Evolutionary conservation across 2,113 vertebrate species (phyloP), one percentile per base, ranked within the genome.

Genomic region (Hippocampus zosterae): DNA sequence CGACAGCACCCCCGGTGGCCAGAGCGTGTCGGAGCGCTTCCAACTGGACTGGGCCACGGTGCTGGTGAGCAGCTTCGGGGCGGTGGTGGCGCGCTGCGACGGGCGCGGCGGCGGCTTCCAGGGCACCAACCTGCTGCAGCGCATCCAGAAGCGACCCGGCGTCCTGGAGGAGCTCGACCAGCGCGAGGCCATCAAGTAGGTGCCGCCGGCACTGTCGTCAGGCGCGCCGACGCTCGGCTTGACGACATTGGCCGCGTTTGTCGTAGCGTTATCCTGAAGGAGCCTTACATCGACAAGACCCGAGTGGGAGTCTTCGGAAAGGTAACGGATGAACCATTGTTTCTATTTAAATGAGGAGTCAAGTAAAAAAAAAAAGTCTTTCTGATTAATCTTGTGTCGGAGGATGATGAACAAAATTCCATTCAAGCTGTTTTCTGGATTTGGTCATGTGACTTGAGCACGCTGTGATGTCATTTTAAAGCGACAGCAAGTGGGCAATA

Each of bases 31-130:
- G 0, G 96, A 99, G 88, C 90, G 67, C 64, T 99, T 98, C 19
- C 81, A 90, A 63, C 78, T 97, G 84, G 94, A 92, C 71, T 99
- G 97, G 97, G 88, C 93, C 27, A 95, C 94, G 0, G 96, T 92
- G 33, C 87, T 99, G 90, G 95, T 96, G 89, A 99, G 97, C 91
- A 94, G 92, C 74, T 95, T 98, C 8, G 91, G 91, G 0, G 92
- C 90, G 19, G 89, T 99, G 0, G 93, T 94, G 80, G 83, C 95
- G 23, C 94, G 92, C 10, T 95, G 95, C 0, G 97, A 98, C 0
- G 96, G 97, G 0, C 93, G 95, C 0, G 96, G 97, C 70, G 96
- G 95, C 0, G 96, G 96, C 66, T 98, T 95, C 89, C 95, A 94
- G 75, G 97, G 97, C 0, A 95, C 96, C 67, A 95, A 94, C 75